These are phyloP conservation scores for Drosophila merina DNA, from an alignment of 2,888 invertebrate species.

Conservation along the genomic window DNA sequence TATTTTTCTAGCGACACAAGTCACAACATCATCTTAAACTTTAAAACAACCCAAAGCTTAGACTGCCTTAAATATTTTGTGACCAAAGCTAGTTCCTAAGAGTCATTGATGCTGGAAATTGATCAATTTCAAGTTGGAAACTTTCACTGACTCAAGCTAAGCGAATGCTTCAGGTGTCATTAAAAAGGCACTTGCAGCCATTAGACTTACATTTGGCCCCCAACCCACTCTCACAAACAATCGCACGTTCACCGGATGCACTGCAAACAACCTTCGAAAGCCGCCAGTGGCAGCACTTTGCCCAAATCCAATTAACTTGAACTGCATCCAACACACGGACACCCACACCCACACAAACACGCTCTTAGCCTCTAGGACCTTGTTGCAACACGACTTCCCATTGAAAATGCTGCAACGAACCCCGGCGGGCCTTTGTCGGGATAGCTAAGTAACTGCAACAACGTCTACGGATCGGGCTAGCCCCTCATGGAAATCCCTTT, in stretches of 20 bases:
- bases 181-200: constrained; percentile 49
- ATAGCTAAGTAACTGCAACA: constrained; percentile 39
- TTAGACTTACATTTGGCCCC: constrained; percentile 50
- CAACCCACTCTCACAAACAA: constrained; percentile 11
- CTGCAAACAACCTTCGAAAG: constrained; percentile 49
- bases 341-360: constrained; percentile 8
- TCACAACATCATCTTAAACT: neutral
- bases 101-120: constrained; percentile 8
- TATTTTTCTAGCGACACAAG: too few relatives aligned
- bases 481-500: constrained; percentile 57
- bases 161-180: constrained; percentile 44
- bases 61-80: neutral
- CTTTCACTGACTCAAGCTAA: constrained; percentile 25
- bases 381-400: constrained; percentile 15
- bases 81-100: constrained; percentile 10
- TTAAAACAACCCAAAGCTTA: neutral
- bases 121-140: neutral
- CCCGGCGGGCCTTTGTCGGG: constrained; percentile 38
- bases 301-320: constrained; percentile 76
- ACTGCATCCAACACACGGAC: constrained; percentile 50
- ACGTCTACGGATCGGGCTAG: constrained; percentile 31
- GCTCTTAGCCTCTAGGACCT: neutral
- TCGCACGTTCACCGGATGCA: constrained; percentile 4
- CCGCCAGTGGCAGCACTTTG: constrained; percentile 58
- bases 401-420: constrained; percentile 29